Conservation (phyloP, 2,888 invertebrate species). For the Pasiphila rectangulata region DNA sequence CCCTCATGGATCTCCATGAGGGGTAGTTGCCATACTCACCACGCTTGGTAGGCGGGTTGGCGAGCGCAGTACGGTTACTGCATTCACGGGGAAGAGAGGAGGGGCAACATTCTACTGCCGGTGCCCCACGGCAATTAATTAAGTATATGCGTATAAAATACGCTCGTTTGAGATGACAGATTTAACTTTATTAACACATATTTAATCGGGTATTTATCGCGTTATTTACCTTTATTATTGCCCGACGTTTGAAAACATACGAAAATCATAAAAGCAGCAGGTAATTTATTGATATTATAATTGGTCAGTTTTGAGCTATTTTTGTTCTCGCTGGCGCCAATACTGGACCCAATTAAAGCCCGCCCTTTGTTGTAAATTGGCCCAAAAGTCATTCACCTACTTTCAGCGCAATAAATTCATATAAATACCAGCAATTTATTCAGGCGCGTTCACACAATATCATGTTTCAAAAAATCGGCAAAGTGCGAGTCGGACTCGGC, state of each 20-base stretch:
- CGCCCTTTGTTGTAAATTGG: constrained; percentile 22
- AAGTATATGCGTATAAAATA: no score
- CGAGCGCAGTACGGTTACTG: no score
- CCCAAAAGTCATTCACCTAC: constrained; percentile 37
- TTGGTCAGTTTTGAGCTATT: constrained; percentile 1
- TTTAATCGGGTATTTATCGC: no score
- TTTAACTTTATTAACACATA: no score
- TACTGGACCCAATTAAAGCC: constrained; percentile 17
- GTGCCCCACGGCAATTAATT: no score
- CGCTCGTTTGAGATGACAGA: no score
- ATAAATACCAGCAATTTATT: constrained; percentile 34
- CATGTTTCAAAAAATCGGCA: background rate
- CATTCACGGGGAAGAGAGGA: no score
- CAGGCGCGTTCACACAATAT: constrained; percentile 30
- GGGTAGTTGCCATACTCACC: no score
- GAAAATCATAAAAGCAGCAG: background rate
- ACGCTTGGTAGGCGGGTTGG: no score
- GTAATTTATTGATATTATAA: constrained; percentile 6
- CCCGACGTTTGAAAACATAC: background rate
- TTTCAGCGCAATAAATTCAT: constrained; percentile 31
- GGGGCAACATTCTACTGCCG: no score
- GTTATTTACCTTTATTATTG: no score
- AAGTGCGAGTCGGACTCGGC: background rate
- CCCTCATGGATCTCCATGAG: no score
- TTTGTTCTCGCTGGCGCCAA: constrained; percentile 12